Evolutionary conservation across 2,113 vertebrate genomes (phyloP).

Genomic region (Paralichthys olivaceus): DNA sequence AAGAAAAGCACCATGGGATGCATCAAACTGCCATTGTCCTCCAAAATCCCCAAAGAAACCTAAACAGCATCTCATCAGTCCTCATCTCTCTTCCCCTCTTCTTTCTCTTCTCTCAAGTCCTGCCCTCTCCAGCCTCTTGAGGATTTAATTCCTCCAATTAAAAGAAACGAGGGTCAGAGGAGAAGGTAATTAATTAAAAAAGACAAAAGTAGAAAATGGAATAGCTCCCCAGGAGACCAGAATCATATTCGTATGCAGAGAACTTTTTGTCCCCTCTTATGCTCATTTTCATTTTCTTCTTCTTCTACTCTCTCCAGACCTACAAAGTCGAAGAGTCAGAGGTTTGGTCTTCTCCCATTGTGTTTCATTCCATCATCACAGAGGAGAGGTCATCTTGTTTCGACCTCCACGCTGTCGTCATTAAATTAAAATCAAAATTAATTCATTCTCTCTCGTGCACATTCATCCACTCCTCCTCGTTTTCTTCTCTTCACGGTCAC

Average conservation of each 20-base stretch:
- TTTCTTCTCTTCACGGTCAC: constrained; percentile 64
- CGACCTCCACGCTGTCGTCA: constrained; percentile 22
- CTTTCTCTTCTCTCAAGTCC: constrained; percentile 8
- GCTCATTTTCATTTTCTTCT: constrained; percentile 23
- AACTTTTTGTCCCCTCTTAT: constrained; percentile 4
- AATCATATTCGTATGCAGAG: constrained; percentile 14
- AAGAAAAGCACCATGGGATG: constrained; percentile 71
- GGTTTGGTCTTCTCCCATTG: constrained; percentile 66
- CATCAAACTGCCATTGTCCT: constrained; percentile 50
- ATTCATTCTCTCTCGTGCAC: constrained; percentile 42
- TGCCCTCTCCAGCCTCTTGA: constrained; percentile 20
- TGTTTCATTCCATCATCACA: constrained; percentile 41
- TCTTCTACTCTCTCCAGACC: constrained; percentile 17
- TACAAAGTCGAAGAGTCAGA: constrained; percentile 15
- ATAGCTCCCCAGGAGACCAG: constrained; percentile 38
- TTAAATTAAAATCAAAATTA: constrained; percentile 59
- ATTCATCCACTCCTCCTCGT: constrained; percentile 48
- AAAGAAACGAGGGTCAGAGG: constrained; percentile 36
- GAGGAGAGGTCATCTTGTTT: constrained; percentile 24
- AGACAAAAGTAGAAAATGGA: constrained; percentile 68
- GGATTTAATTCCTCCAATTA: constrained; percentile 30
- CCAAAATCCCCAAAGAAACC: constrained; percentile 47
- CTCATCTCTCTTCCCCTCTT: constrained; percentile 6
- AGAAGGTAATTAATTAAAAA: constrained; percentile 49
- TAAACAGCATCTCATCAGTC: constrained; percentile 48